These are phyloP conservation scores for Echinops telfairi DNA, from an alignment of 2,113 vertebrate species.

Conservation along the genomic window DNA sequence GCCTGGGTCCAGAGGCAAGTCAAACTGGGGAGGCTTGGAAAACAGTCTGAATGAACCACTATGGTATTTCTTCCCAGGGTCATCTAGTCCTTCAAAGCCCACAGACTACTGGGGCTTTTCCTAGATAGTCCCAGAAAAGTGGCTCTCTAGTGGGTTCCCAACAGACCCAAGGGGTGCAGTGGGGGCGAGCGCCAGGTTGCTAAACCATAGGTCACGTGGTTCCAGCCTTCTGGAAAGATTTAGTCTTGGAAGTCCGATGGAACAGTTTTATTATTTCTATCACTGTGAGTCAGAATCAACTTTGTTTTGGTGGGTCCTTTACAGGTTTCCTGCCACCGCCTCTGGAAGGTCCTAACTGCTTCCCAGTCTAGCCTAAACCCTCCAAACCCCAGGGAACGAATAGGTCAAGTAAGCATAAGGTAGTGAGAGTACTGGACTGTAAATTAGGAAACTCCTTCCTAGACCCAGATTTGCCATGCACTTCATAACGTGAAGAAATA, in stretches of 20 bases:
- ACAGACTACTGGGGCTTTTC: not conserved
- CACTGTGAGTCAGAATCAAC: too few species aligned
- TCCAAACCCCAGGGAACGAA: rapidly evolving
- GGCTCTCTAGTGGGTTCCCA: not conserved
- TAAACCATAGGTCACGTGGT: too few species aligned
- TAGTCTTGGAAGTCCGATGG: too few species aligned
- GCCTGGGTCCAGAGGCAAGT: not conserved
- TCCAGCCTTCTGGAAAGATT: too few species aligned
- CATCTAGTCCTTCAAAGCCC: not conserved
- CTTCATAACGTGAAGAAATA: not conserved
- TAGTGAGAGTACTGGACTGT: not conserved
- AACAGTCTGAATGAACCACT: conserved; percentile 37
- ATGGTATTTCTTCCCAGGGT: not conserved
- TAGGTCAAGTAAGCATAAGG: not conserved
- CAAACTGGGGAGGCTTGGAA: not conserved
- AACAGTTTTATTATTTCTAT: too few species aligned
- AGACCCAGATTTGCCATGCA: not conserved
- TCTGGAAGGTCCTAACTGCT: not conserved
- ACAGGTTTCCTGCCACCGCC: conserved; percentile 14
- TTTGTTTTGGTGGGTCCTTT: not conserved
- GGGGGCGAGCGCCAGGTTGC: too few species aligned
- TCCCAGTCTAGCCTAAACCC: not conserved
- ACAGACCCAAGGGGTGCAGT: too few species aligned
- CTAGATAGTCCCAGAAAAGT: conserved; percentile 1
- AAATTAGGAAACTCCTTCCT: conserved; percentile 38